Percentiles rank a stretch among this genome's conserved stretches.
These are phyloP conservation scores for Amblyopsis rosae DNA, from an alignment of 2,113 vertebrate genomes.

Conservation along the genomic window DNA sequence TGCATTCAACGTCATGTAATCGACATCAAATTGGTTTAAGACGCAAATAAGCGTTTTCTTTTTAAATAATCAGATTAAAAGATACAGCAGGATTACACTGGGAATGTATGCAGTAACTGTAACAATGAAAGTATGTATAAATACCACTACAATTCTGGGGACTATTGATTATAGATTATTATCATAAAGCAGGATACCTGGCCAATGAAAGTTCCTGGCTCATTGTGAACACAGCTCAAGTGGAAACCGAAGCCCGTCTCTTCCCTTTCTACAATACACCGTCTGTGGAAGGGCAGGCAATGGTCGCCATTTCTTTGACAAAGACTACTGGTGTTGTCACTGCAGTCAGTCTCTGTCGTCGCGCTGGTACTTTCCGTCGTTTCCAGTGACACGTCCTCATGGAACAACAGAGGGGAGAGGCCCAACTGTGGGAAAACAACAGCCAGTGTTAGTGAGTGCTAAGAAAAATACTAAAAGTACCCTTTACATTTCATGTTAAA, in stretches of 20 bases:
- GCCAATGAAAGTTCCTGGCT: conserved; percentile 42
- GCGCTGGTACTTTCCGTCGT: conserved; percentile 6
- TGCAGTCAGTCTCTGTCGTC: not conserved
- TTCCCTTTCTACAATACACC: conserved; percentile 53
- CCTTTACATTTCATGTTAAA: not conserved
- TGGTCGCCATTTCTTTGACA: not conserved
- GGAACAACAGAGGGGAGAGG: conserved; percentile 85
- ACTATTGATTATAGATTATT: too few species aligned
- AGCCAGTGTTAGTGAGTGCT: not conserved
- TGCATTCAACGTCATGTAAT: not conserved
- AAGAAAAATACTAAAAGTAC: not conserved
- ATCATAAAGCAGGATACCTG: conserved; percentile 66
- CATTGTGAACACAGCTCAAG: conserved; percentile 49
- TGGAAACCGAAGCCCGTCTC: conserved; percentile 63
- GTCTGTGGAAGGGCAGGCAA: conserved; percentile 31
- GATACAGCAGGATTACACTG: not conserved
- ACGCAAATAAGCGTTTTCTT: not conserved
- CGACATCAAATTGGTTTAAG: not conserved
- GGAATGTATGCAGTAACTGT: not conserved
- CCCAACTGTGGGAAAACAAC: conserved; percentile 74
- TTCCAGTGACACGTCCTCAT: conserved; percentile 53
- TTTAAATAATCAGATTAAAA: not conserved
- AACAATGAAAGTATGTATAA: not conserved
- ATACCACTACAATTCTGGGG: not conserved
- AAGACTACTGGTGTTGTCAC: not conserved